Percentiles rank a stretch among this genome's conserved stretches.
These are phyloP conservation scores for Trichogramma evanescens DNA, from an alignment of 2,888 invertebrate genomes.

Conservation along the genomic window DNA sequence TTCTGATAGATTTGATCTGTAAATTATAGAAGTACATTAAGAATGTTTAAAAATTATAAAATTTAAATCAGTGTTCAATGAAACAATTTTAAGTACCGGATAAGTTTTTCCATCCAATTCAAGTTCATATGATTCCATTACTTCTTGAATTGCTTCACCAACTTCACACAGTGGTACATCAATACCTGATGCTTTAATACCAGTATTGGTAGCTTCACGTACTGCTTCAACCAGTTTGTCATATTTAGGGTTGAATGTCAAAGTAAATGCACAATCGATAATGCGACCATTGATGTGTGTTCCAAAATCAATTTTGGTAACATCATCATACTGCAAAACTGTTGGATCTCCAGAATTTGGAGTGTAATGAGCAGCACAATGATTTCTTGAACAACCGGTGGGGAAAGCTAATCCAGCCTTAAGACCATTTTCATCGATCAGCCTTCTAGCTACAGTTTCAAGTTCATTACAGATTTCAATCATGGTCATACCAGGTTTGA, in stretches of 20 bases:
- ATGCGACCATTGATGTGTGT: constrained; percentile 97
- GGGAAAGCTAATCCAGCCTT: constrained; percentile 94
- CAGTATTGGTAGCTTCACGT: constrained; percentile 96
- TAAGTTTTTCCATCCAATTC: constrained; percentile 94
- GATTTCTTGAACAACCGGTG: constrained; percentile 96
- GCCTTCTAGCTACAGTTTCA: constrained; percentile 81
- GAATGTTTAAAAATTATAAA: background rate
- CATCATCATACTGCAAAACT: constrained; percentile 89
- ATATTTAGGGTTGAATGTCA: constrained; percentile 94
- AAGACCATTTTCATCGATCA: constrained; percentile 91
- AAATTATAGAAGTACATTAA: constrained; percentile 1
- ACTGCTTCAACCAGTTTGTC: constrained; percentile 92
- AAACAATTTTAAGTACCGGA: constrained; percentile 48
- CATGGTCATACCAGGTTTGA: constrained; percentile 97
- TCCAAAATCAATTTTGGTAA: constrained; percentile 98
- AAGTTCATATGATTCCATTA: constrained; percentile 99
- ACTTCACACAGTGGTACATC: constrained; percentile 97
- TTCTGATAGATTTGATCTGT: constrained; percentile 88
- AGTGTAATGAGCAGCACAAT: constrained; percentile 99
- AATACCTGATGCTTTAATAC: constrained; percentile 90
- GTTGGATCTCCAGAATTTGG: constrained; percentile 97
- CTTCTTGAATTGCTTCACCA: constrained; percentile 94
- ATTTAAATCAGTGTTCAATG: background rate
- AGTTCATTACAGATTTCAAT: constrained; percentile 96
- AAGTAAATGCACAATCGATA: constrained; percentile 97